Evolutionary conservation across 2,888 invertebrate genomes (phyloP).

Genomic region (Vesta saturnalis): DNA sequence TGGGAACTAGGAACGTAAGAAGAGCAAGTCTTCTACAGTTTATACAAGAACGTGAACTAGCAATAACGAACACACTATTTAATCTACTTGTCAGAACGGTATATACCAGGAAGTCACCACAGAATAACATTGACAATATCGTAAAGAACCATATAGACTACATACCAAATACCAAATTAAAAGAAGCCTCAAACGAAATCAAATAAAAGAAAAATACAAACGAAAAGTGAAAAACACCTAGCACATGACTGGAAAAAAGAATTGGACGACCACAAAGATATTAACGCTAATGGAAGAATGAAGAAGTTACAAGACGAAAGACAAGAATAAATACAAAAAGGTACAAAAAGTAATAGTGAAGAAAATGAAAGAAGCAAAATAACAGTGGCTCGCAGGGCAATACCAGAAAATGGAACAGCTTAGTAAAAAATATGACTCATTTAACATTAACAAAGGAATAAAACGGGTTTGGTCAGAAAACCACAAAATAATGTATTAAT

Average conservation of each 20-base stretch:
- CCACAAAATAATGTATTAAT: slow-evolving; percentile 3
- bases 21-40: too few relatives aligned
- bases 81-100: slow-evolving; percentile 6
- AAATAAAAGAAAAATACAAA: background rate
- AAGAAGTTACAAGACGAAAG: background rate
- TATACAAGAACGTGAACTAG: background rate
- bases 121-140: too few relatives aligned
- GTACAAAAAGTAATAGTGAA: slow-evolving; percentile 1
- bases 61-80: slow-evolving; percentile 13
- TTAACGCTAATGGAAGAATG: background rate
- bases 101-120: slow-evolving; percentile 13
- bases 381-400: background rate
- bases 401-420: slow-evolving; percentile 5
- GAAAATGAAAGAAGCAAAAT: slow-evolving; percentile 1
- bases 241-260: background rate
- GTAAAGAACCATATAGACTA: too few relatives aligned
- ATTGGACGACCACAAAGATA: too few relatives aligned
- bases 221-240: slow-evolving; percentile 1
- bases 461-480: too few relatives aligned
- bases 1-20: too few relatives aligned
- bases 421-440: slow-evolving; percentile 10
- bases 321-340: slow-evolving; percentile 5
- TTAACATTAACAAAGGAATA: slow-evolving; percentile 5
- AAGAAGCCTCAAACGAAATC: background rate
- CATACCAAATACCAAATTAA: too few relatives aligned